A percentile compares a stretch with the other conserved stretches of the same genome.
Evolutionary conservation across 1,140 invertebrate species (phyloP).

Genomic region (Cotesia typhae): DNA sequence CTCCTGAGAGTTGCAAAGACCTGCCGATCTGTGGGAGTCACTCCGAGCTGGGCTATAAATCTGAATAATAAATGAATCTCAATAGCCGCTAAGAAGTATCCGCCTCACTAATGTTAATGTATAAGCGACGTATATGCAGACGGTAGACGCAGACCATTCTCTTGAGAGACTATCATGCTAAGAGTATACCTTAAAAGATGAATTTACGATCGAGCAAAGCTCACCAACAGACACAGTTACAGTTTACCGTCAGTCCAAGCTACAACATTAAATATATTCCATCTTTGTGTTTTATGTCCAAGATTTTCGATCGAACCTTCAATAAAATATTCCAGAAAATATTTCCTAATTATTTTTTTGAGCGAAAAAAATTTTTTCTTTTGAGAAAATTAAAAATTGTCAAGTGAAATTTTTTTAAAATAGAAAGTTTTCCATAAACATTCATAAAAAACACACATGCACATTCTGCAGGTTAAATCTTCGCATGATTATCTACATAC

Average conservation of each 20-base stretch:
- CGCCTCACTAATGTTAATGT: conserved; percentile 53
- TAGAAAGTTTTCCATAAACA: no score
- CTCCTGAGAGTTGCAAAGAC: conserved; percentile 51
- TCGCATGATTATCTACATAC: no score
- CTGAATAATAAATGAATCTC: conserved; percentile 67
- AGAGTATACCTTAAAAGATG: conserved; percentile 51
- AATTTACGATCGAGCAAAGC: conserved; percentile 50
- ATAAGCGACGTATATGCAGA: no score
- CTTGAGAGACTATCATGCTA: conserved; percentile 38
- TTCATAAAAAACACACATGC: no score
- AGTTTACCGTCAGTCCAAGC: no score
- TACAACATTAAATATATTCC: no score
- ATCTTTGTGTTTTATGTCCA: neutral
- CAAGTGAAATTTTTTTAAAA: no score
- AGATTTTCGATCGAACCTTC: neutral
- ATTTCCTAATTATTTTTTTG: no score
- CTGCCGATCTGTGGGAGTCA: conserved; percentile 66
- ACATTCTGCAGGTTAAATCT: no score
- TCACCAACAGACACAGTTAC: neutral
- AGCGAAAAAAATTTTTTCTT: no score
- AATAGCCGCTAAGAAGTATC: conserved; percentile 66
- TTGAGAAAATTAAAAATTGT: no score
- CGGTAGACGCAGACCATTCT: conserved; percentile 35
- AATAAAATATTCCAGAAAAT: no score
- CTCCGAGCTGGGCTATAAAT: conserved; percentile 64